Evolutionary conservation across 2,888 invertebrate species (phyloP).

Genomic region (Periphyllus acericola): DNA sequence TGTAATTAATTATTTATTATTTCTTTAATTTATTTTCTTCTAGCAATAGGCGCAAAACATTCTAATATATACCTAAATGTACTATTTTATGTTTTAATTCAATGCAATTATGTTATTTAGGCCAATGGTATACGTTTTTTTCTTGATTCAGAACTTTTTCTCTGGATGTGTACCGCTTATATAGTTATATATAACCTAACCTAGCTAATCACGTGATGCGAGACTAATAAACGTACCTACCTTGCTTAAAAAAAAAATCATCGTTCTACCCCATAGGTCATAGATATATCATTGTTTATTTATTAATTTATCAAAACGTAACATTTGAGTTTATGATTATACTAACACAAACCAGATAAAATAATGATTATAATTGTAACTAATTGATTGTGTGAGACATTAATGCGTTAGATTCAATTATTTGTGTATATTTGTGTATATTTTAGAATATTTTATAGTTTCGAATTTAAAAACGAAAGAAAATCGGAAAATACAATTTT

Average conservation of each 20-base stretch:
- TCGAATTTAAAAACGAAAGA: no score
- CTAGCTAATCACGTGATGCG: conserved; percentile 18
- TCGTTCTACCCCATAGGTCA: not conserved
- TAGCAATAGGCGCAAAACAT: no score
- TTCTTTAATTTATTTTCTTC: no score
- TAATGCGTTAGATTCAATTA: no score
- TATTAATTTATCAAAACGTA: not conserved
- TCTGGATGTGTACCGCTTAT: not conserved
- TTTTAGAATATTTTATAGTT: no score
- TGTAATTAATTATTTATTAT: no score
- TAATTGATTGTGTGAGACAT: no score
- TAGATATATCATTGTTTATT: not conserved
- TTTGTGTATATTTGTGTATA: no score
- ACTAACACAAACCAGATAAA: not conserved
- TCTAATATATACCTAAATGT: not conserved
- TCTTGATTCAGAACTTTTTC: conserved; percentile 32
- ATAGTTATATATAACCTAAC: no score
- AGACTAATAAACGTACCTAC: conserved; percentile 33
- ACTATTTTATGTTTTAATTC: not conserved
- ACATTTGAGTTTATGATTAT: not conserved
- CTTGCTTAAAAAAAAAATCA: not conserved
- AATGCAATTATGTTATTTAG: conserved; percentile 39
- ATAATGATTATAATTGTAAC: no score
- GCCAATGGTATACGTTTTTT: conserved; percentile 7
- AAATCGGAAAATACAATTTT: no score